phyloP scores from a whole-genome alignment of 2,797 vertebrate species.

The Malurus leucopterus region DNA sequence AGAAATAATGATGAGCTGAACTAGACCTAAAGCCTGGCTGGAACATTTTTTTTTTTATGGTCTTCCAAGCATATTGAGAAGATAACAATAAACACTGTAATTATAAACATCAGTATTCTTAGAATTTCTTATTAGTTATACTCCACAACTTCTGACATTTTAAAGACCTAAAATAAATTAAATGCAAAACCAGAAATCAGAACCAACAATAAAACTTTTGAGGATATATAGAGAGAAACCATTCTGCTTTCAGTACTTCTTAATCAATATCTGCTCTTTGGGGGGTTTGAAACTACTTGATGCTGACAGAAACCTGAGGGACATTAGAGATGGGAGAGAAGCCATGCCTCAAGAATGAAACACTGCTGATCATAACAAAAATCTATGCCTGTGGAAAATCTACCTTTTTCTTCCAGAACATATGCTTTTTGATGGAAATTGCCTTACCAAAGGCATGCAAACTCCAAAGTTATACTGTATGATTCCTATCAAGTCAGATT shows the following conservation, averaged over 20 bases:
- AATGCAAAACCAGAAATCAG: background rate
- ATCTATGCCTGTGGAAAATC: background rate
- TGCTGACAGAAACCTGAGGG: background rate
- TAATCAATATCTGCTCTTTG: background rate
- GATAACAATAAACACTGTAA: background rate
- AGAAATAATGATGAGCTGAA: background rate
- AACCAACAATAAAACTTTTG: background rate
- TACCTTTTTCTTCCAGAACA: background rate
- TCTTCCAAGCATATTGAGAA: background rate
- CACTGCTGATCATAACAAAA: background rate
- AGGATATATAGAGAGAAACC: background rate
- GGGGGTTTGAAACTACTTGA: background rate
- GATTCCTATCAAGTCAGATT: background rate
- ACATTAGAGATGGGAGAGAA: background rate
- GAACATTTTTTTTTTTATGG: background rate
- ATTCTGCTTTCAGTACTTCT: background rate
- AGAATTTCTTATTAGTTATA: background rate
- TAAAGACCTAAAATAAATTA: background rate
- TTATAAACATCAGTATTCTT: background rate
- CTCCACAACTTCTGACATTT: background rate
- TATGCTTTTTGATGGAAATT: background rate
- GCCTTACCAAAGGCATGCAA: background rate
- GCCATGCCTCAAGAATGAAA: background rate
- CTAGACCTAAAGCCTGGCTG: background rate
- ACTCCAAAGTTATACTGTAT: background rate